phyloP scores from a whole-genome alignment of 2,113 vertebrate species.

The Calonectris borealis region DNA sequence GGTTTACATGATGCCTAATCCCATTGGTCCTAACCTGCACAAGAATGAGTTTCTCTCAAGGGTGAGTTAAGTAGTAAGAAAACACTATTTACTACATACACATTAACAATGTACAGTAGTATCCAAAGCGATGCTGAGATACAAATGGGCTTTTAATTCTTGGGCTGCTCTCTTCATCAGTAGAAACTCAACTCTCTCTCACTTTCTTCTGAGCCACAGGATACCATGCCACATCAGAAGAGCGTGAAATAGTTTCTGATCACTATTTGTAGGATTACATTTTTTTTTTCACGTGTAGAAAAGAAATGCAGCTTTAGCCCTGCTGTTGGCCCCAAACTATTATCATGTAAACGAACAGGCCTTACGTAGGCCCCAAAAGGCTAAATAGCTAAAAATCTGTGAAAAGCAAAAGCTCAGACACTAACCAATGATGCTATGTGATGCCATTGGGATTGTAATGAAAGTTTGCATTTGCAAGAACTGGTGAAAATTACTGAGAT shows the following conservation, averaged over 20 bases:
- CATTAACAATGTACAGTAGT: not conserved
- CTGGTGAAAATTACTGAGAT: not conserved
- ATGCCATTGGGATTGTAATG: not conserved
- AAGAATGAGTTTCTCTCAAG: not conserved
- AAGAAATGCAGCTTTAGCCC: not conserved
- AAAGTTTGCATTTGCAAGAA: not conserved
- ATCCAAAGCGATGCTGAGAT: not conserved
- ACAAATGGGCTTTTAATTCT: not conserved
- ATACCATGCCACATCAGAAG: not conserved
- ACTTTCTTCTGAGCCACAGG: not conserved
- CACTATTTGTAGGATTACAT: not conserved
- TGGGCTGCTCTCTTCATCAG: not conserved
- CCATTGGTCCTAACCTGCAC: not conserved
- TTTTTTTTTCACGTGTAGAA: not conserved
- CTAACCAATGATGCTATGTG: not conserved
- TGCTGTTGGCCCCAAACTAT: not conserved
- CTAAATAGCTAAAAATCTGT: not conserved
- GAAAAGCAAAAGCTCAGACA: not conserved
- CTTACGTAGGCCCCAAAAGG: not conserved
- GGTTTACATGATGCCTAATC: not conserved
- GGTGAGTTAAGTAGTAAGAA: not conserved
- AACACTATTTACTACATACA: not conserved
- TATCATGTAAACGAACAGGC: rapidly evolving
- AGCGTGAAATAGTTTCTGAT: not conserved
- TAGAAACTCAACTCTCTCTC: not conserved